These are phyloP conservation scores for Apistogramma diplotaenia DNA, from an alignment of 2,113 vertebrate genomes.

Conservation along the genomic window DNA sequence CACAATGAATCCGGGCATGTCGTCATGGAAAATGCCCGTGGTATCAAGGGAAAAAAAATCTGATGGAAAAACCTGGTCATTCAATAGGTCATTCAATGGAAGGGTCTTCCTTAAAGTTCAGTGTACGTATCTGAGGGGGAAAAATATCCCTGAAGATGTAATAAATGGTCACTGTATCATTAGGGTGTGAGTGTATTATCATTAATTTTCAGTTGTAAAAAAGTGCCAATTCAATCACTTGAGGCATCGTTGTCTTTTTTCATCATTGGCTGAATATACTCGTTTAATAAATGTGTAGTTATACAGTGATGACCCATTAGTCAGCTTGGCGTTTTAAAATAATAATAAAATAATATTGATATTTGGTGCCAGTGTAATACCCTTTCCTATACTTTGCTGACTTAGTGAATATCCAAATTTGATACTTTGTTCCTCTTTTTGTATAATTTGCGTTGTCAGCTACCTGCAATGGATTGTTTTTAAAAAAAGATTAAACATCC, in stretches of 20 bases:
- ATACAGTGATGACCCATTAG: background rate
- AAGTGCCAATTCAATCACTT: background rate
- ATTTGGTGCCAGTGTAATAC: background rate
- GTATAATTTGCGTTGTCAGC: background rate
- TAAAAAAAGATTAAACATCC: background rate
- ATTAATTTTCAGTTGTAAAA: background rate
- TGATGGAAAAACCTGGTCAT: background rate
- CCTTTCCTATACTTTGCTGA: too few relatives aligned
- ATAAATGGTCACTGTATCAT: background rate
- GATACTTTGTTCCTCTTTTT: background rate
- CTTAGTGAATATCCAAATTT: background rate
- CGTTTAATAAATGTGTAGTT: background rate
- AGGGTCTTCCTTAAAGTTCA: background rate
- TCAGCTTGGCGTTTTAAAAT: background rate
- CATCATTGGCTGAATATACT: too few relatives aligned
- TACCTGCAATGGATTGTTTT: background rate
- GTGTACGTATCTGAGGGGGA: background rate
- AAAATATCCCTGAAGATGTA: background rate
- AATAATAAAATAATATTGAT: background rate
- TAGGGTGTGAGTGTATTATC: fast-evolving
- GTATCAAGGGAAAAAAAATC: background rate
- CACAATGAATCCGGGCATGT: background rate
- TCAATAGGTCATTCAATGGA: background rate
- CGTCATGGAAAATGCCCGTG: background rate
- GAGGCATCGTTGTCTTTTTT: background rate